Evolutionary conservation across 2,888 invertebrate genomes (phyloP), one percentile per base, ranked within the genome.

Genomic region (Cremastobaeus sp.): DNA sequence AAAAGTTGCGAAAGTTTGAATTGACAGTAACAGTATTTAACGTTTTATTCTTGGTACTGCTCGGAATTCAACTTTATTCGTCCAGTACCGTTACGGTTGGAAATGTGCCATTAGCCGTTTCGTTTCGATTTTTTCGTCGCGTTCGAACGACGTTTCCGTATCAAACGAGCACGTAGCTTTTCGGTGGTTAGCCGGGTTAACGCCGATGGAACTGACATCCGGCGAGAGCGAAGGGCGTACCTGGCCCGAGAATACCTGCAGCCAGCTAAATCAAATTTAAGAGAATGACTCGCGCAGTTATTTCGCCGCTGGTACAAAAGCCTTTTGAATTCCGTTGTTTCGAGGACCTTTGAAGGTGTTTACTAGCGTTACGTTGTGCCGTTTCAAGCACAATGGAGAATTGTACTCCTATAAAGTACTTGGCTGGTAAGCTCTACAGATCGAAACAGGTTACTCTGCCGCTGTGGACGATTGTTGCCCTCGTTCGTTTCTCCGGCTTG

Each of bases 251-350:
- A 48, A 69, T 64, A 69, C 55, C 50, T 43, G 68, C 55, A 69
- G 69, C 50, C 45, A 74, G 79, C 64, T 77, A 81, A 84, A 83
- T 85, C 83, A 85, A 86, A 85, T 86, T 86, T 85, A 85, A 85
- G 85, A 85, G 86, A 85, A 86, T 86, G 85, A 86, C 85, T 85
- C 79, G 84, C 77, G 79, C 78, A 77, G 79, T 84, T 83, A 81
- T 82, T 82, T 79, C 78, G 79, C 66, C 70, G 76, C 55, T 55
- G 76, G 81, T 82, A 84, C 83, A 84, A 84, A 84, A 76, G 84
- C 79, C 85, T 83, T 84, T 85, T 84, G 82, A 85, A 81, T 82
- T 77, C 78, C 74, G 78, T 79, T 77, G 81, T 83, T 82, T 82
- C 81, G 82, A 84, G 81, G 78, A 83, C 79, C 81, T 82, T 79